A percentile compares a stretch with the other conserved stretches of the same genome.
These are phyloP conservation scores for Luffia ferchaultella DNA, from an alignment of 2,888 invertebrate species.

Conservation along the genomic window DNA sequence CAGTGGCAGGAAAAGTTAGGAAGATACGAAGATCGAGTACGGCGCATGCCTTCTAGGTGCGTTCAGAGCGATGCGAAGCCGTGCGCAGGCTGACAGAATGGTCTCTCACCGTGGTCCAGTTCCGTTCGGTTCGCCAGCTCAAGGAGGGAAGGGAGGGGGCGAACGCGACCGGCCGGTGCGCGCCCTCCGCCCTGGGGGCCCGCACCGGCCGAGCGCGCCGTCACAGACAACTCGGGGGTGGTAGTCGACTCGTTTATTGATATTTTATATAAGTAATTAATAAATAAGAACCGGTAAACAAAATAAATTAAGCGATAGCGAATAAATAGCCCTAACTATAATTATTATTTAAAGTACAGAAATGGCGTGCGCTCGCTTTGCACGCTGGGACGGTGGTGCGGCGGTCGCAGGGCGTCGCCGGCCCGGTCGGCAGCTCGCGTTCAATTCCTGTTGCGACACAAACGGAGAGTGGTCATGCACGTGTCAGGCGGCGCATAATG, in stretches of 20 bases:
- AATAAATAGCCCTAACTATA: constrained; percentile 64
- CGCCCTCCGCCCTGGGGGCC: constrained; percentile 23
- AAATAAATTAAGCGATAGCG: constrained; percentile 64
- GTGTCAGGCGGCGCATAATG: constrained; percentile 59
- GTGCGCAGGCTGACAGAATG: constrained; percentile 58
- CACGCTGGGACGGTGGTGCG: constrained; percentile 57
- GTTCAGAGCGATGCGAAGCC: constrained; percentile 56
- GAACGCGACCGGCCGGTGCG: too few relatives aligned
- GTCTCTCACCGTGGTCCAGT: constrained; percentile 61
- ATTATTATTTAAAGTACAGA: constrained; percentile 57
- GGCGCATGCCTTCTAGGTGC: constrained; percentile 56
- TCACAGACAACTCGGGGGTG: constrained; percentile 43
- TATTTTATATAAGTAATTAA: constrained; percentile 50
- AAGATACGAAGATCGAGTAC: constrained; percentile 34
- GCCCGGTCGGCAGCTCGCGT: constrained; percentile 49
- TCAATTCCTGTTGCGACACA: constrained; percentile 67
- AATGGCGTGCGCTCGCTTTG: constrained; percentile 53
- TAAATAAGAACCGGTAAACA: constrained; percentile 54
- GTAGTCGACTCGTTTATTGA: constrained; percentile 60
- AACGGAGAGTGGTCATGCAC: constrained; percentile 67
- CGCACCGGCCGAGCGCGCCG: constrained; percentile 17
- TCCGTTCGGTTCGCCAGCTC: constrained; percentile 43
- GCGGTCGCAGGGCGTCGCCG: constrained; percentile 40
- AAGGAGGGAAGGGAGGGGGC: constrained; percentile 32
- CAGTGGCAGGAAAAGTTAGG: constrained; percentile 55